phyloP scores from a whole-genome alignment of 2,797 vertebrate genomes.

The Phaenicophaeus curvirostris region DNA sequence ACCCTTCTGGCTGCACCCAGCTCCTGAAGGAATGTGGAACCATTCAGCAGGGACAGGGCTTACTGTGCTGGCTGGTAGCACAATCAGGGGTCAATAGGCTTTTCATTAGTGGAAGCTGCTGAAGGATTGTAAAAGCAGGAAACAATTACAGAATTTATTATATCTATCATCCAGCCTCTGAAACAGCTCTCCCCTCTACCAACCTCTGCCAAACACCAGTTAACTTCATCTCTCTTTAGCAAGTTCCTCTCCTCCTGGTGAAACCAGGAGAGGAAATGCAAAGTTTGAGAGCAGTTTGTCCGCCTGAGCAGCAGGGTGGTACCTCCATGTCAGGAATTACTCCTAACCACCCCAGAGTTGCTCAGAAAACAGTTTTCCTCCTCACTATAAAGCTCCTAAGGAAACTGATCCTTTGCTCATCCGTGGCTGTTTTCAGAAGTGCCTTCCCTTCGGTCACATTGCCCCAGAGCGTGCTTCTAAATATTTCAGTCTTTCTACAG shows the following conservation, averaged over 20 bases:
- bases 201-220: neutral
- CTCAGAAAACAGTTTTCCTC: neutral
- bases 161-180: neutral
- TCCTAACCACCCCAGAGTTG: neutral
- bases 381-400: neutral
- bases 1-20: neutral
- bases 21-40: neutral
- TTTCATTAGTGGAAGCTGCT: neutral
- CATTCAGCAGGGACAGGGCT: neutral
- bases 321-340: neutral
- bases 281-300: neutral
- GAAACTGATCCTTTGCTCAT: neutral
- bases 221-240: neutral
- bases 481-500: neutral
- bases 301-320: neutral
- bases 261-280: neutral
- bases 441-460: neutral
- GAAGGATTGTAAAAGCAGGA: neutral
- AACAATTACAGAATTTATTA: neutral
- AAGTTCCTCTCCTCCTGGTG: neutral
- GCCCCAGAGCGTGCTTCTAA: neutral
- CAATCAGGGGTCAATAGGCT: neutral
- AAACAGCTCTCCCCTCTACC: neutral
- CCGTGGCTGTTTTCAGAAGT: neutral
- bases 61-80: neutral